Evolutionary conservation across 2,888 invertebrate genomes (phyloP).

Genomic region (Nesidiocoris tenuis): DNA sequence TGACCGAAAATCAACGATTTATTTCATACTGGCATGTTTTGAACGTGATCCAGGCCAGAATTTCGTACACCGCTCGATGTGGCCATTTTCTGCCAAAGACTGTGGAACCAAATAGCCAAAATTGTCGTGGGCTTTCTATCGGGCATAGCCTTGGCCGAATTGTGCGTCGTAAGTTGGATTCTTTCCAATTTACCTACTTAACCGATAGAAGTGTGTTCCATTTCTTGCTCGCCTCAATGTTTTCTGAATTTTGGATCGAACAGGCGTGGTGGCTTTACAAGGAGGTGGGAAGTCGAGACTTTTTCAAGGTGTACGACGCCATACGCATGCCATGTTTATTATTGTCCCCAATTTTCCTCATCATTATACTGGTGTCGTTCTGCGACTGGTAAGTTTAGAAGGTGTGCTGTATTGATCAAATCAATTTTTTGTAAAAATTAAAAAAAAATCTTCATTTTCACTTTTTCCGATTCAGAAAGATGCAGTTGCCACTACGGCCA

Average conservation of each 20-base stretch:
- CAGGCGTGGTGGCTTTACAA: not conserved
- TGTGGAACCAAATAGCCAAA: slow-evolving; percentile 14
- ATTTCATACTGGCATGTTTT: too few relatives aligned
- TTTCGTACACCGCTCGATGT: slow-evolving; percentile 25
- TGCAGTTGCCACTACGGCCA: too few relatives aligned
- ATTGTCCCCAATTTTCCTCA: not conserved
- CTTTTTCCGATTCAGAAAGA: too few relatives aligned
- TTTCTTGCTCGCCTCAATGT: too few relatives aligned
- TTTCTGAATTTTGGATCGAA: too few relatives aligned
- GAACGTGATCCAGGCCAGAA: slow-evolving; percentile 25
- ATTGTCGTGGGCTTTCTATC: slow-evolving; percentile 14
- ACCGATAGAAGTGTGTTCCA: too few relatives aligned
- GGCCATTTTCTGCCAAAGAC: slow-evolving; percentile 27
- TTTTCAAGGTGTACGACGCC: not conserved
- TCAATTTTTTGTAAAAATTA: too few relatives aligned
- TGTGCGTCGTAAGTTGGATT: slow-evolving; percentile 15
- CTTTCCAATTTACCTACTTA: too few relatives aligned
- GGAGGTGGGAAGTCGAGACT: not conserved
- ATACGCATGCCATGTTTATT: not conserved
- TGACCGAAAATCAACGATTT: too few relatives aligned
- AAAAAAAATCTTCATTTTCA: too few relatives aligned
- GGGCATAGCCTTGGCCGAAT: slow-evolving; percentile 24
- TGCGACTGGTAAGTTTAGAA: not conserved
- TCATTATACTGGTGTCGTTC: not conserved
- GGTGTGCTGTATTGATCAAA: not conserved